Base-by-base conservation (phyloP, 1,140 invertebrate species). In the Eufriesea mexicana region DNA sequence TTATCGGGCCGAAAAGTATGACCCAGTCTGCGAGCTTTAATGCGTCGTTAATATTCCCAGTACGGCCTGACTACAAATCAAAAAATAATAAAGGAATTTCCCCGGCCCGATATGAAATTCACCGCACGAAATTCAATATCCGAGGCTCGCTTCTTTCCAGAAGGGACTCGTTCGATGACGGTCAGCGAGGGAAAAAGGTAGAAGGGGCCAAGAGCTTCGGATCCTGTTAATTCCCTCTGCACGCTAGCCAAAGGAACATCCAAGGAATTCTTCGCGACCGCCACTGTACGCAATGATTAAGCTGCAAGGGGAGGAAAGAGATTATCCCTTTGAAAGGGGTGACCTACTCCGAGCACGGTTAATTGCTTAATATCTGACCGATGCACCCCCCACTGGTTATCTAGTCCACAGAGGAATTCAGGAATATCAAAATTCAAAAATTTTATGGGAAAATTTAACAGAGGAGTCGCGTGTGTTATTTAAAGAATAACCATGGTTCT, bases 51-150 rank as follows among this genome's bases (percentile, higher is more conserved):
- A 51, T 66, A 54, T 77, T 67, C 20, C 18, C 42, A 28, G 47
- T 47, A 20, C 28, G 14, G 10, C 1, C 12, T 0, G 18, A 14
- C 54, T 28, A 8, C n/a, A 23, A 23, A 54, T 45, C 8, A 35
- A n/a, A 35, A 77, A 42, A 76, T 42, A 49, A 20, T 45, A 28
- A 23, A 35, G 54, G 55, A 70, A 66, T 76, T 68, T 67, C 18
- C 64, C 23, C 5, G 23, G 8, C 25, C 64, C 14, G n/a, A 35
- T 67, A 25, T 42, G 16, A 55, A 28, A 68, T 78, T 78, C 76
- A n/a, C 10, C n/a, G 23, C 76, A 51, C 76, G 76, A 45, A 42
- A 78, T 68, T 78, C 64, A 67, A 78, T 78, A 78, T 78, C 51
- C n/a, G 51, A 62, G 16, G 35, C 35, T 42, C 23, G 35, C 18